Evolutionary conservation across 2,797 vertebrate genomes (phyloP).

Genomic region (Zenarchopterus dispar): DNA sequence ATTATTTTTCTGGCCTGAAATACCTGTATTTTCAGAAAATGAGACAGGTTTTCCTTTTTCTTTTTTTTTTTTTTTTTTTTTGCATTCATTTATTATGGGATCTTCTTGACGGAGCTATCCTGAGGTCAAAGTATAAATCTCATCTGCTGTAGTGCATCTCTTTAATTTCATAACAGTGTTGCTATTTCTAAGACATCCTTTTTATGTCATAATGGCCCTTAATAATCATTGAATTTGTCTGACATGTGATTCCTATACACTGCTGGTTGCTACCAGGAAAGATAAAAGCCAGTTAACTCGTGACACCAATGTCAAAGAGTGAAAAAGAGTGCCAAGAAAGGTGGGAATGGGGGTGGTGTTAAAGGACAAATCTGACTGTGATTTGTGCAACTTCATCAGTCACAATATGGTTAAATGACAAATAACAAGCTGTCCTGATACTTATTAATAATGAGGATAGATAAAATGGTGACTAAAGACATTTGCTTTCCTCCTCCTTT

Average conservation of each 20-base stretch:
- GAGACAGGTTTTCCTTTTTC: too few species aligned
- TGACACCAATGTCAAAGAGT: conserved; percentile 46
- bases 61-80: too few species aligned
- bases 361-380: conserved; percentile 41
- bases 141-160: too few species aligned
- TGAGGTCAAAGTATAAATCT: too few species aligned
- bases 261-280: conserved; percentile 36
- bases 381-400: conserved; percentile 43
- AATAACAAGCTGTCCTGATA: conserved; percentile 21
- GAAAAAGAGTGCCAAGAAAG: conserved; percentile 40
- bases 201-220: conserved; percentile 23
- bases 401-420: conserved; percentile 16
- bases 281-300: conserved; percentile 57
- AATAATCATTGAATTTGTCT: conserved; percentile 28
- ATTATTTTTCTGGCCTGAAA: too few species aligned
- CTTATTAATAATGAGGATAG: conserved; percentile 23
- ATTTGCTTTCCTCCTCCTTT: neutral
- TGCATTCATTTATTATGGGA: too few species aligned
- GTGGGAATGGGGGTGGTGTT: conserved; percentile 18
- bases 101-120: too few species aligned
- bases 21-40: too few species aligned
- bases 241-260: conserved; percentile 54
- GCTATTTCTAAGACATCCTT: conserved; percentile 12
- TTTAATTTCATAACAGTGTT: conserved; percentile 1
- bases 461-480: conserved; percentile 13